Base-by-base conservation (phyloP, 2,888 invertebrate genomes). In the Epinotia ramella region DNA sequence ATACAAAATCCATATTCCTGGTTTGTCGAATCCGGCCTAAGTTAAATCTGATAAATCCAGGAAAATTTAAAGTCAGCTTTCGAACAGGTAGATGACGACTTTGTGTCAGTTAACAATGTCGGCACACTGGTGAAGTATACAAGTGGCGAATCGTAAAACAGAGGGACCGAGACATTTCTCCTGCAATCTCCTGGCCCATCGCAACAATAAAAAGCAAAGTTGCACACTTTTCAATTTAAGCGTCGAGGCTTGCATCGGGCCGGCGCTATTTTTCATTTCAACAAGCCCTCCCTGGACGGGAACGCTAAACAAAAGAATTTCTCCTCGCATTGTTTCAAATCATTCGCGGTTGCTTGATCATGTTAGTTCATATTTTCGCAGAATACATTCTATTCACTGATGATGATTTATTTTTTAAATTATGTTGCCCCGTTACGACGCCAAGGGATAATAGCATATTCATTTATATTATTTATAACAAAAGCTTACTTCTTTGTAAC, bases 151-250 rank as follows among this genome's bases (percentile, higher is more conserved):
- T 71, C 53, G 65, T 66, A 66, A 70, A 73, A 49, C 49, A 60
- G 65, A 57, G 69, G 65, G 59, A 80, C 78, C 76, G 81, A 74
- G 80, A 84, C 80, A 82, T 85, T 87, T 87, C 86, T 86, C 88
- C 85, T 80, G 86, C 84, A 87, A 87, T 87, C 85, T 85, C 84
- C 83, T 82, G 83, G 84, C 81, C 82, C 80, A 83, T 73, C 78
- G 80, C 81, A 83, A 87, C 85, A 89, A 89, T 91, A 89, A 89
- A 91, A 89, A 82, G 81, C 82, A 87, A 88, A 89, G 88, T 88
- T 91, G 88, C 89, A 88, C 83, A 86, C 84, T 91, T 90, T 92
- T 89, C 89, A 89, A 89, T 90, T 90, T 85, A 84, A 88, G 78
- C 86, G 84, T 84, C 73, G 71, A 71, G 72, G 67, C 67, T 62